Evolutionary conservation across 2,888 invertebrate species (phyloP), one percentile per base, ranked within the genome.

Genomic region (Campoplex nolae): DNA sequence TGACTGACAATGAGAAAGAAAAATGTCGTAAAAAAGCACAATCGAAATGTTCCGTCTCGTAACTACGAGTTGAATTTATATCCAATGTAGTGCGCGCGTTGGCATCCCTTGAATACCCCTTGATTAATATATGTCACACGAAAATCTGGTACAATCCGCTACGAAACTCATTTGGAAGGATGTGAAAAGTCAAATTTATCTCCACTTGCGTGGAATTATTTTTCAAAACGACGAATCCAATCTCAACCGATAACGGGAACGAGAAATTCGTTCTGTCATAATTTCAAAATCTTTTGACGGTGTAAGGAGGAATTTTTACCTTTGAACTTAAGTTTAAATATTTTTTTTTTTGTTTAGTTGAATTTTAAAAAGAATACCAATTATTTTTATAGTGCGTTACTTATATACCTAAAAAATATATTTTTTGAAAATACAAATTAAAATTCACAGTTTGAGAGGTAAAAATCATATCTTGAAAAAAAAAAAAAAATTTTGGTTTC

Each of bases 31-130:
- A 71, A 79, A 62, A 84, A 78, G 79, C 82, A 83, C 80, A 84
- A 78, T 85, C 79, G 82, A 81, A 77, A 65, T 76, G 86, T 78
- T 76, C 48, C 67, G 23, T 67, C 74, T 83, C 80, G 54, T 83
- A 32, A 65, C 74, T 70, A 32, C 75, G 71, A 71, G 74, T 48
- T 35, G 32, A 74, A 70, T 84, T 82, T 85, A 74, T 71, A 79
- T 85, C 51, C 75, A 83, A 80, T 76, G 56, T 80, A 80, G 71
- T 67, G 68, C 76, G 68, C 76, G 76, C 76, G 65, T 67, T 58
- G 65, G 67, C 38, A 73, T 76, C 74, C 23, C 32, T 16, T 62
- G 16, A 62, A 32, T 32, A 16, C 6, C 68, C 38, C 54, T 56
- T 42, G 58, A 76, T 65, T 62, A 58, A 75, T 35, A 75, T 35